These are phyloP conservation scores for Mellivora capensis DNA, from an alignment of 2,113 vertebrate species.

Conservation along the genomic window DNA sequence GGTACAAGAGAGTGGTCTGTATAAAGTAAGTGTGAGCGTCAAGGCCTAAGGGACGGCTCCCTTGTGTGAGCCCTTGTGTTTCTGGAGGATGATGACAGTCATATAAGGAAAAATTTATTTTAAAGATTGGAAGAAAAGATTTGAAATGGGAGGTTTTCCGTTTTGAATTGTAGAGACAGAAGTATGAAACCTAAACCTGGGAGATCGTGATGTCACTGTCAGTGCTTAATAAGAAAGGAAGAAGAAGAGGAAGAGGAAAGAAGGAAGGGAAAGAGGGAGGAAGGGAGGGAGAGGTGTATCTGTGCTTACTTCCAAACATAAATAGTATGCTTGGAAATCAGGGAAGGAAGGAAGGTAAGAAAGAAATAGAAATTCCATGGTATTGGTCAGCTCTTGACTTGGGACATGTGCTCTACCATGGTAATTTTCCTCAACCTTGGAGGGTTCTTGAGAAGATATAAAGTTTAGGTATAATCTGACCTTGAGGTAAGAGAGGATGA, in stretches of 20 bases:
- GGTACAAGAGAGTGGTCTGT: neutral
- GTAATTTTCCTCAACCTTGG: neutral
- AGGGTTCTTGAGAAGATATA: neutral
- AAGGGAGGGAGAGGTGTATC: fast-evolving
- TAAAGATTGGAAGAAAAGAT: neutral
- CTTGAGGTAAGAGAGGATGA: neutral
- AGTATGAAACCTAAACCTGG: neutral
- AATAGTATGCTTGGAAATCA: neutral
- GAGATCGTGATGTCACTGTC: neutral
- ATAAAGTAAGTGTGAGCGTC: neutral
- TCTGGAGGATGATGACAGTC: neutral
- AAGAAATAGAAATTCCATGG: neutral
- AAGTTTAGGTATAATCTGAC: neutral
- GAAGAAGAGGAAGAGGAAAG: neutral
- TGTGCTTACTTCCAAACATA: neutral
- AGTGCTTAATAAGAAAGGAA: neutral
- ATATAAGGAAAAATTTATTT: neutral
- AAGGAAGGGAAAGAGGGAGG: no score
- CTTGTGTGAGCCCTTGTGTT: neutral
- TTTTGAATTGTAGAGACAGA: neutral
- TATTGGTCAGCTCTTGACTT: neutral
- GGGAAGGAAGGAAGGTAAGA: neutral
- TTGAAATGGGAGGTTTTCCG: neutral
- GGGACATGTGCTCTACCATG: neutral
- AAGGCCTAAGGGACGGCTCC: fast-evolving